These are phyloP conservation scores for Drosophila aldrichi DNA, from an alignment of 2,888 invertebrate species.

Conservation along the genomic window DNA sequence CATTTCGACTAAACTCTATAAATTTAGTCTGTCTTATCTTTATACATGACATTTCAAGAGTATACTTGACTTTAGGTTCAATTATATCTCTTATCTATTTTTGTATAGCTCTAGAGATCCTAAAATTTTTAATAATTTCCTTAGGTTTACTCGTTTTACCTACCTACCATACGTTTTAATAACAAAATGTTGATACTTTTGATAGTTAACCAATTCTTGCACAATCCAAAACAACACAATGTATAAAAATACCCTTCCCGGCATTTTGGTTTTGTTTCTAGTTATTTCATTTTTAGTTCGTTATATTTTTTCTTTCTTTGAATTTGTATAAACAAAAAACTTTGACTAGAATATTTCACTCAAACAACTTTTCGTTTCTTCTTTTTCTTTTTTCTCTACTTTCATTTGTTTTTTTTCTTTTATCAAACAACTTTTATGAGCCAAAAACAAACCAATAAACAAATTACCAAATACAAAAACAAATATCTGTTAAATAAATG, in stretches of 20 bases:
- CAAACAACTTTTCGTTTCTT: conserved; percentile 66
- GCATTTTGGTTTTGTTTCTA: conserved; percentile 31
- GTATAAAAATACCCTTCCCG: background rate
- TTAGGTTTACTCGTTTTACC: background rate
- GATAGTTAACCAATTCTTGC: conserved; percentile 12
- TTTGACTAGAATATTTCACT: conserved; percentile 44
- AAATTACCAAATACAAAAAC: conserved; percentile 56
- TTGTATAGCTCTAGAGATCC: background rate
- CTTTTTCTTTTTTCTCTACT: conserved; percentile 64
- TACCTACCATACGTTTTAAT: background rate
- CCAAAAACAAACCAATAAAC: conserved; percentile 35
- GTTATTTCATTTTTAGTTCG: conserved; percentile 10
- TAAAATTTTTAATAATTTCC: background rate
- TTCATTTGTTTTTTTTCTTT: conserved; percentile 55
- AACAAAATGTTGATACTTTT: background rate
- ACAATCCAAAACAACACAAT: conserved; percentile 6
- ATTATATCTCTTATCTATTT: background rate
- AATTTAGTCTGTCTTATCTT: background rate
- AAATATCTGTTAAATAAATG: conserved; percentile 63
- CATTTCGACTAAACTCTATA: background rate
- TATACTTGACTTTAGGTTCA: background rate
- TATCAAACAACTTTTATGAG: conserved; percentile 36
- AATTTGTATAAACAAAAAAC: conserved; percentile 21
- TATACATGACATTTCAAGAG: background rate
- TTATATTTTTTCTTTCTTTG: conserved; percentile 8